Percentiles rank a stretch among this genome's conserved stretches.
Evolutionary conservation across 2,888 invertebrate genomes (phyloP).

Genomic region (Subacronicta megacephala): DNA sequence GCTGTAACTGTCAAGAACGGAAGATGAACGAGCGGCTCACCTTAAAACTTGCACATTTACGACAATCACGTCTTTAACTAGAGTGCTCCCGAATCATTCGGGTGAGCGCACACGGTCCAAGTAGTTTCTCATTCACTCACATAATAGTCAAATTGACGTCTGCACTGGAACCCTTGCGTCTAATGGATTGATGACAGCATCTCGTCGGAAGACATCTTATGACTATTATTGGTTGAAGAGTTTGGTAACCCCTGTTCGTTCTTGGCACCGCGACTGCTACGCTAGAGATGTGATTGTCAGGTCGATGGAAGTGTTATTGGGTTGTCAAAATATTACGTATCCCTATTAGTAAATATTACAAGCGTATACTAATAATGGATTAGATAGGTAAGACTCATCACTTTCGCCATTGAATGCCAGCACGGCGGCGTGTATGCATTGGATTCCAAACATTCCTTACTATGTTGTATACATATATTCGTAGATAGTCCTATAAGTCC

Average conservation of each 20-base stretch:
- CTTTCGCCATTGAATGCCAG: constrained; percentile 39
- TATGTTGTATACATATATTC: too few relatives aligned
- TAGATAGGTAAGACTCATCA: constrained; percentile 8
- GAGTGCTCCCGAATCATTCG: constrained; percentile 51
- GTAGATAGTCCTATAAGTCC: too few relatives aligned
- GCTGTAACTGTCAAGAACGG: constrained; percentile 4
- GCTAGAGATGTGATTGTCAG: too few relatives aligned
- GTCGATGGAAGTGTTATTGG: too few relatives aligned
- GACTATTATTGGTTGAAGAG: constrained; percentile 39
- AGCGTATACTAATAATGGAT: neutral
- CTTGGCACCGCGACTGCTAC: too few relatives aligned
- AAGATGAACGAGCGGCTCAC: constrained; percentile 14
- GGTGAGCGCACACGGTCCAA: constrained; percentile 34
- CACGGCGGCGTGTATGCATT: constrained; percentile 18
- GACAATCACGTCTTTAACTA: constrained; percentile 50
- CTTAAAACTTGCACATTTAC: constrained; percentile 45
- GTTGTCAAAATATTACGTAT: too few relatives aligned
- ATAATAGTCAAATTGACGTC: constrained; percentile 56
- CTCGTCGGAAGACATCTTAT: constrained; percentile 32
- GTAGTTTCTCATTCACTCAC: constrained; percentile 52
- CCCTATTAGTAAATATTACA: too few relatives aligned
- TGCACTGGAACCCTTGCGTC: constrained; percentile 31
- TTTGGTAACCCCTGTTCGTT: constrained; percentile 25
- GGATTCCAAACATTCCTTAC: constrained; percentile 37
- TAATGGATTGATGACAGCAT: constrained; percentile 54